These are phyloP conservation scores for Homalodisca vitripennis DNA, from an alignment of 1,140 invertebrate genomes.

Conservation along the genomic window DNA sequence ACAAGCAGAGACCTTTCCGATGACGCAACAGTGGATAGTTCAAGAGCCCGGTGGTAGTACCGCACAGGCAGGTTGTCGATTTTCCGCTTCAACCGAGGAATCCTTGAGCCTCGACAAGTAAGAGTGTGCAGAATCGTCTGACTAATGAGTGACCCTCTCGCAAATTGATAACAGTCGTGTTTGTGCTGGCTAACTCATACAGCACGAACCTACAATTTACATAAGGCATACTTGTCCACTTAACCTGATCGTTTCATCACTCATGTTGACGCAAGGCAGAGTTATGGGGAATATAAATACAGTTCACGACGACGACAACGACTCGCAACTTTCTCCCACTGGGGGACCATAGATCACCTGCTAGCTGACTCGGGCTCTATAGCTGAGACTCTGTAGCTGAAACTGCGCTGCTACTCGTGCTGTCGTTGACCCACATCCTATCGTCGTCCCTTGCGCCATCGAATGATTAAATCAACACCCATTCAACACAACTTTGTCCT, in stretches of 20 bases:
- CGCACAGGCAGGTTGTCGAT: too few relatives aligned
- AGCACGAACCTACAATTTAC: too few relatives aligned
- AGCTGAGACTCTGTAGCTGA: too few relatives aligned
- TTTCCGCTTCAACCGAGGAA: too few relatives aligned
- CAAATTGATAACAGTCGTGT: not conserved
- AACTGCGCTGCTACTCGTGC: too few relatives aligned
- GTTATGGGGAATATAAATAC: not conserved
- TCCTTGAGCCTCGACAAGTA: too few relatives aligned
- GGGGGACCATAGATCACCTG: not conserved
- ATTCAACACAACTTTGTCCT: slow-evolving; percentile 1
- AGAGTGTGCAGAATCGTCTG: not conserved
- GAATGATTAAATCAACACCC: not conserved
- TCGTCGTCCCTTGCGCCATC: not conserved
- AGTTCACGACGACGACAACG: too few relatives aligned
- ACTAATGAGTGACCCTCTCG: not conserved
- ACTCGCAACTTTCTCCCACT: not conserved
- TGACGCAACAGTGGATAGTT: not conserved
- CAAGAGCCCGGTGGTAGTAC: not conserved
- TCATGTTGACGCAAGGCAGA: not conserved
- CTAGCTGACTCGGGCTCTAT: not conserved
- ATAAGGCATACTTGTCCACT: not conserved
- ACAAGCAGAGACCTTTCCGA: not conserved
- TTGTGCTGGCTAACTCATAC: too few relatives aligned
- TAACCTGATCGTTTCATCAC: not conserved
- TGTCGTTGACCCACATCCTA: not conserved